Conservation (phyloP, 2,888 invertebrate genomes). For the Mystacides longicornis region DNA sequence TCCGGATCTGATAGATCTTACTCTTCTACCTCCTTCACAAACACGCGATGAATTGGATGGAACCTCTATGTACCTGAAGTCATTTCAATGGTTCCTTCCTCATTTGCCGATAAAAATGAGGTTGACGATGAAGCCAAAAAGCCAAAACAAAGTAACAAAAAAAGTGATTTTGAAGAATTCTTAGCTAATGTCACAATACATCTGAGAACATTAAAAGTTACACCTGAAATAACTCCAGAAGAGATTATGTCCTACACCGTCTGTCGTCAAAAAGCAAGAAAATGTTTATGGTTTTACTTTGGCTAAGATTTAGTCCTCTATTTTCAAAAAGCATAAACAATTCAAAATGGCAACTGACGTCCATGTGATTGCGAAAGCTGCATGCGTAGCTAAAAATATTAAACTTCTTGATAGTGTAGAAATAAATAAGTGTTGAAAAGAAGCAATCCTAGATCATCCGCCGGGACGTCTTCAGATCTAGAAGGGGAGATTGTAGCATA, state of each 20-base stretch:
- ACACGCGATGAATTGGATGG: conserved; percentile 75
- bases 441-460: too few relatives aligned
- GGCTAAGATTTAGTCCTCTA: too few relatives aligned
- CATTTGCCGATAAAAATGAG: conserved; percentile 60
- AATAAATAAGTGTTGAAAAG: too few relatives aligned
- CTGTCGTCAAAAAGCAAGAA: conserved; percentile 40
- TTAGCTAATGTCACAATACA: conserved; percentile 75
- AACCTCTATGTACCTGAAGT: conserved; percentile 58
- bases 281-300: too few relatives aligned
- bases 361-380: too few relatives aligned
- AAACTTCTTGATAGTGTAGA: too few relatives aligned
- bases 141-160: conserved; percentile 29
- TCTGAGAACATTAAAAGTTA: conserved; percentile 68
- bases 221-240: conserved; percentile 71
- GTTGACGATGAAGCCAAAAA: conserved; percentile 29
- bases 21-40: conserved; percentile 78
- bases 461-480: too few relatives aligned
- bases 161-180: conserved; percentile 68
- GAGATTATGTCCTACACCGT: conserved; percentile 81
- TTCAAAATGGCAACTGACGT: too few relatives aligned
- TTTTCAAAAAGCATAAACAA: too few relatives aligned
- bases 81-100: conserved; percentile 65
- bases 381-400: too few relatives aligned
- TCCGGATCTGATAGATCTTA: conserved; percentile 84
- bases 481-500: too few relatives aligned